Base-by-base conservation (phyloP, 2,797 vertebrate genomes). In the Lacerta agilis region DNA sequence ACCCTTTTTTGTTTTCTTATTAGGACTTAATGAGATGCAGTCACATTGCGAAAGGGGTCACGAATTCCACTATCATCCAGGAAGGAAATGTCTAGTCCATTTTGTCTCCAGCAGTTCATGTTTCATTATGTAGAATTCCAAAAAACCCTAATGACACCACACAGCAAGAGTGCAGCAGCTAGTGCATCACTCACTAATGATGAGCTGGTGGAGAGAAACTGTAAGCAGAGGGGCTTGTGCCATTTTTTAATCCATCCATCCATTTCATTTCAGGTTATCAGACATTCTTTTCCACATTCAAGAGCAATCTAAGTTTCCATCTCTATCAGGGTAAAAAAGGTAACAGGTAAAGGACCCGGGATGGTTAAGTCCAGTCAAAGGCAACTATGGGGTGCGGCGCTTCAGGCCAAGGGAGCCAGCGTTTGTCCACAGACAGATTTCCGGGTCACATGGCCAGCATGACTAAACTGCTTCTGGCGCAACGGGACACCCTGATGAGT, bases 1-100 rank as follows among this genome's bases (percentile, higher is more conserved):
- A 18, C 2, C 2, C 61, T 73, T 58, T 27, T 69, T 36, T 76
- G 25, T 49, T 88, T 79, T 83, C 64, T 88, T 87, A 86, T 0
- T 81, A 29, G 83, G 20, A 67, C 18, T 11, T 3, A 80, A 0
- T 18, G 84, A 90, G n/a, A 85, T 79, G 0, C 0, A 90, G 61
- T 49, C 58, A 79, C 1, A 82, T 49, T 0, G 8, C 76, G 36
- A 90, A 94, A 87, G 13, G 61, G 36, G 8, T 41, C 78, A 90
- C 1, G 55, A 2, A 79, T 0, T 0, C 72, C 45, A 15, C 17
- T 75, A 5, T 4, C 73, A 76, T 0, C 0, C 20, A 79, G 43
- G 1, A 23, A 85, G 87, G n/a, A 86, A 92, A 76, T 0, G 61
- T 79, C 72, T 69, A 79, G 84, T 72, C 76, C 38, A 20, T 88